A percentile compares a stretch with the other conserved stretches of the same genome.
Conservation (phyloP, 2,888 invertebrate species). For the Erebia palarica region DNA sequence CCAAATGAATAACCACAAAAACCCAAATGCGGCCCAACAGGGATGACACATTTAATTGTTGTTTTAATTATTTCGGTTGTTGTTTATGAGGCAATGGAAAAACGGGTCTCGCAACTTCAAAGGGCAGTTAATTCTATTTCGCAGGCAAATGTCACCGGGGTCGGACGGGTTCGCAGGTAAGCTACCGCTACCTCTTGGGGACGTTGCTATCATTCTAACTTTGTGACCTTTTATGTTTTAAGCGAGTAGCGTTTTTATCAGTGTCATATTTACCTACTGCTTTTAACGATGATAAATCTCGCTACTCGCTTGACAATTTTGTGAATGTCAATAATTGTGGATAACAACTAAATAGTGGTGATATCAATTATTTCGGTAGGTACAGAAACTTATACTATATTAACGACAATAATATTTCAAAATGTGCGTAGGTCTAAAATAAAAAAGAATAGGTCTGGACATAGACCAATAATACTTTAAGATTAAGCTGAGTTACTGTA, state of each 20-base stretch:
- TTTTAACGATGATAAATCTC: too few relatives aligned
- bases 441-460: too few relatives aligned
- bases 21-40: slow-evolving; percentile 16
- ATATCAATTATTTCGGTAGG: too few relatives aligned
- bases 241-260: slow-evolving; percentile 12
- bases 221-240: slow-evolving; percentile 19
- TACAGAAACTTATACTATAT: too few relatives aligned
- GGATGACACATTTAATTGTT: slow-evolving; percentile 30
- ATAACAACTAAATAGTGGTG: too few relatives aligned
- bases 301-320: too few relatives aligned
- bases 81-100: slow-evolving; percentile 42
- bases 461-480: too few relatives aligned
- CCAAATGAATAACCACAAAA: slow-evolving; percentile 19
- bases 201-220: slow-evolving; percentile 39
- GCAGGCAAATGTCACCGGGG: slow-evolving; percentile 48
- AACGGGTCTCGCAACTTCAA: slow-evolving; percentile 45
- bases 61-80: slow-evolving; percentile 34
- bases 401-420: too few relatives aligned
- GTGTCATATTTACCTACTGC: too few relatives aligned
- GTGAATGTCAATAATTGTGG: too few relatives aligned
- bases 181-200: slow-evolving; percentile 41
- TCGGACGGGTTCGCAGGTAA: slow-evolving; percentile 49
- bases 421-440: too few relatives aligned
- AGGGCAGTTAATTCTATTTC: slow-evolving; percentile 51
- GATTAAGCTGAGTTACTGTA: too few relatives aligned